These are phyloP conservation scores for Prorops nasuta DNA, from an alignment of 1,140 invertebrate genomes.

Conservation along the genomic window DNA sequence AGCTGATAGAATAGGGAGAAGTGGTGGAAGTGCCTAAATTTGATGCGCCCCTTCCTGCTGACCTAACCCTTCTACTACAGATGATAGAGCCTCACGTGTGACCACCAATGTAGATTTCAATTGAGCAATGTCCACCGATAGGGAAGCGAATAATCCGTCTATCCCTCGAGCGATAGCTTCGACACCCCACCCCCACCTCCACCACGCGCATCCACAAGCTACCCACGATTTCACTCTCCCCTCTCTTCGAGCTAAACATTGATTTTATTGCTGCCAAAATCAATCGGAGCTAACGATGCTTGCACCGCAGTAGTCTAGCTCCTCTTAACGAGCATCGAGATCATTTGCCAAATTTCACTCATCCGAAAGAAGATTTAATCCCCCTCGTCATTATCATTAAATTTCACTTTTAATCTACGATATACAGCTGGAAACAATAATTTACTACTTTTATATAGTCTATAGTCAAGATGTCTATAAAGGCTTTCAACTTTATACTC, in stretches of 20 bases:
- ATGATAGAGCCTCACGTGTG: constrained; percentile 25
- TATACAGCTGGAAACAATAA: no score
- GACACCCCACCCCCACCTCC: constrained; percentile 10
- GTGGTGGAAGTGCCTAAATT: constrained; percentile 10
- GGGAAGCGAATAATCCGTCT: constrained; percentile 37
- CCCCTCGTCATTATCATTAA: no score
- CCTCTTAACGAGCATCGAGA: constrained; percentile 23
- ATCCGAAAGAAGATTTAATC: no score
- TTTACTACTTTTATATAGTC: no score
- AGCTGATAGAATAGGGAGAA: neutral
- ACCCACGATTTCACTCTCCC: no score
- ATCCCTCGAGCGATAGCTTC: constrained; percentile 20
- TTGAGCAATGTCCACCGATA: constrained; percentile 37
- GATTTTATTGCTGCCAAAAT: constrained; percentile 38
- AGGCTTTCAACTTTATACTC: no score
- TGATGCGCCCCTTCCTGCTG: constrained; percentile 10
- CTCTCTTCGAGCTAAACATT: constrained; percentile 34
- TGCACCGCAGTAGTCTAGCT: neutral
- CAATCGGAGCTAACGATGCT: constrained; percentile 24
- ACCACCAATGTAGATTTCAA: constrained; percentile 43
- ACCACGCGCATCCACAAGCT: no score
- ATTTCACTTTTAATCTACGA: no score
- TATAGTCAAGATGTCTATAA: no score
- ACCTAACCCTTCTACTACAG: constrained; percentile 21
- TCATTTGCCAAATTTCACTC: constrained; percentile 11